Percentiles rank a stretch among this genome's conserved stretches.
These are phyloP conservation scores for Osmerus mordax DNA, from an alignment of 2,113 vertebrate species.

Conservation along the genomic window DNA sequence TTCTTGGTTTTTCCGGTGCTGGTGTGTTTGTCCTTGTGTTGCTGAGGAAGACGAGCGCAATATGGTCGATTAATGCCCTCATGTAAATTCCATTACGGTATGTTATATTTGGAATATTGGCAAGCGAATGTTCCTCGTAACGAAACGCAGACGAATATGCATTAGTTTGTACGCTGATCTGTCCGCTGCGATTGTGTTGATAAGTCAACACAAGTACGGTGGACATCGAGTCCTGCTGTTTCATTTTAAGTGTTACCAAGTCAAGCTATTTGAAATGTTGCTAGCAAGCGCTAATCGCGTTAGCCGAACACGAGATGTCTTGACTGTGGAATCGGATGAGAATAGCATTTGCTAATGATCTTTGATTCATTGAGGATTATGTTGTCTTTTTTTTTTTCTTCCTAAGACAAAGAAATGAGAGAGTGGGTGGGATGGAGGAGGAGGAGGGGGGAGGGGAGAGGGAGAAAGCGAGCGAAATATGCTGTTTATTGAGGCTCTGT, in stretches of 20 bases:
- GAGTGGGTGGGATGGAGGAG: too few species aligned
- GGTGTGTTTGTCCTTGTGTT: too few species aligned
- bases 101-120: too few species aligned
- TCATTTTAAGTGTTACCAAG: background rate
- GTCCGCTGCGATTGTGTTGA: too few species aligned
- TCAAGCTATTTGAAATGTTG: background rate
- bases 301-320: background rate
- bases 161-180: background rate
- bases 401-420: too few species aligned
- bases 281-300: background rate
- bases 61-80: too few species aligned
- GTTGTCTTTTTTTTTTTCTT: too few species aligned
- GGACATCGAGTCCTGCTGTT: background rate
- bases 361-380: background rate
- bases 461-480: background rate
- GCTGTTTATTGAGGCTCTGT: conserved; percentile 3
- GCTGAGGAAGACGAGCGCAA: too few species aligned
- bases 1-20: too few species aligned
- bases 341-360: background rate
- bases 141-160: background rate
- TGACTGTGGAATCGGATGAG: background rate
- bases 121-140: background rate
- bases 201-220: too few species aligned
- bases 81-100: too few species aligned
- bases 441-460: background rate